phyloP scores from a whole-genome alignment of 2,888 invertebrate genomes.

The Himalopsyche anomala region DNA sequence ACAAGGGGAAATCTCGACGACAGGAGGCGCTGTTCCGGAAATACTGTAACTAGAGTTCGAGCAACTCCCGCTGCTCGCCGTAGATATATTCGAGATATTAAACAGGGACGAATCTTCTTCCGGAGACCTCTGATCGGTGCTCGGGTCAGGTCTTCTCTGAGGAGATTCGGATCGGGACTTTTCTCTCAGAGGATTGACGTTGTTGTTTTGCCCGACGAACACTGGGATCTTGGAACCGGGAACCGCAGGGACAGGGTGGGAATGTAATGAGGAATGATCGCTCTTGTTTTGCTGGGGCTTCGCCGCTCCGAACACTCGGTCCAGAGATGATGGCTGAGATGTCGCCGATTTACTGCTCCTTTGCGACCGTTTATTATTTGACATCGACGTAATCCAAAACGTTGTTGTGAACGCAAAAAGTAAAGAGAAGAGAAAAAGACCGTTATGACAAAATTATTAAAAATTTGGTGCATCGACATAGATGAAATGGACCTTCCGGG shows the following conservation, averaged over 20 bases:
- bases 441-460: constrained; percentile 12
- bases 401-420: constrained; percentile 43
- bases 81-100: constrained; percentile 76
- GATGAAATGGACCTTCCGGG: too few relatives aligned
- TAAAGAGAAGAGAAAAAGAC: constrained; percentile 44
- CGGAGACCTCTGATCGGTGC: constrained; percentile 76
- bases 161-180: constrained; percentile 60
- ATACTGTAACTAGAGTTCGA: constrained; percentile 67
- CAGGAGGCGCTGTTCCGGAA: constrained; percentile 57
- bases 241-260: constrained; percentile 75
- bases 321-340: constrained; percentile 69
- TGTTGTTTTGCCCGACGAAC: constrained; percentile 81
- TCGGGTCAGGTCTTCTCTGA: constrained; percentile 48
- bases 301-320: constrained; percentile 75
- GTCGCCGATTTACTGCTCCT: constrained; percentile 35
- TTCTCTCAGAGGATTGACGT: constrained; percentile 73
- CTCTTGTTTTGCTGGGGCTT: constrained; percentile 68
- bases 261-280: constrained; percentile 72
- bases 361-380: not conserved
- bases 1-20: constrained; percentile 52
- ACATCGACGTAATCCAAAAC: constrained; percentile 15
- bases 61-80: constrained; percentile 75
- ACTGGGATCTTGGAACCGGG: constrained; percentile 85
- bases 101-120: constrained; percentile 77
- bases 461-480: not conserved